Conservation (phyloP, 2,113 vertebrate genomes). For the Junco hyemalis region DNA sequence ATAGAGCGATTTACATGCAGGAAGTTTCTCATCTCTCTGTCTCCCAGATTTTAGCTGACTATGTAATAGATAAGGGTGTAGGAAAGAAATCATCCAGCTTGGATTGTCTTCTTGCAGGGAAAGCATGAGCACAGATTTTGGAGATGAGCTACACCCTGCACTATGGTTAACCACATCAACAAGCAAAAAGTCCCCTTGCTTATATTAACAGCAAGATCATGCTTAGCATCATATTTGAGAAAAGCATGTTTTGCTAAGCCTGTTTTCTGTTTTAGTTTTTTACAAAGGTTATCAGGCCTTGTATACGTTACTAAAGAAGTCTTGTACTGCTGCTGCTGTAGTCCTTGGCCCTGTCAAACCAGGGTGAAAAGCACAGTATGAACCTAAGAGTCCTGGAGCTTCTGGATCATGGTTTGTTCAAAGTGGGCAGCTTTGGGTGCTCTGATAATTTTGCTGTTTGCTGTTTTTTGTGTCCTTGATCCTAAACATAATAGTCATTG, state of each 20-base stretch:
- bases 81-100: background rate
- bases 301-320: background rate
- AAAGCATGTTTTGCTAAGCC: background rate
- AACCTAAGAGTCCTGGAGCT: background rate
- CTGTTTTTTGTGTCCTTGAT: background rate
- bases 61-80: background rate
- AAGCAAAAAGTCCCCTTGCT: background rate
- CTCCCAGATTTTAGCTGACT: background rate
- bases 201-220: background rate
- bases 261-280: background rate
- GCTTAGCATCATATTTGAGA: background rate
- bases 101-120: background rate
- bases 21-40: background rate
- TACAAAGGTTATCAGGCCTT: background rate
- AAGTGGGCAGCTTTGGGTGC: background rate
- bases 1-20: background rate
- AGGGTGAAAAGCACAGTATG: background rate
- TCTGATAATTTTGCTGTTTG: background rate
- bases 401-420: background rate
- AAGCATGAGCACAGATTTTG: background rate
- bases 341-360: background rate
- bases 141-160: background rate
- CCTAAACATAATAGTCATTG: background rate
- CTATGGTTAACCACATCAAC: background rate
- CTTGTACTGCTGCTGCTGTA: background rate